Base-by-base conservation (phyloP, 2,797 vertebrate genomes). In the Dromococcyx pavoninus region DNA sequence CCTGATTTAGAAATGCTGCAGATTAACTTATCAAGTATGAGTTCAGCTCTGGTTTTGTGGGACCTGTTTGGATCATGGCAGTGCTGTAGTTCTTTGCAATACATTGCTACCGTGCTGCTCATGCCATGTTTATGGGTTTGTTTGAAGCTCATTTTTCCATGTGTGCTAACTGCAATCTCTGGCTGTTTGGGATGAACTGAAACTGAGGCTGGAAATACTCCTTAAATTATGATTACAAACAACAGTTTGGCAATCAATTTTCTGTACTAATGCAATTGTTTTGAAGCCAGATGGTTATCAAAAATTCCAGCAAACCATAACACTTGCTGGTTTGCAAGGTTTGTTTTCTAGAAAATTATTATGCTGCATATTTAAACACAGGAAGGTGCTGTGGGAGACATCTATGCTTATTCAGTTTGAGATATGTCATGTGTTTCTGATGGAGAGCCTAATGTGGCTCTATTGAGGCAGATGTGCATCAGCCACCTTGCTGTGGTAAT, bases 391-490 rank as follows among this genome's bases (percentile, higher is more conserved):
- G 35, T 32, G 67, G 64, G 39, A 54, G 41, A 30, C 12, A n/a
- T 14, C 16, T 56, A 5, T 1, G 3, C 54, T 57, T 35, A 6
- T 69, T 86, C n/a, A 28, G 37, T 61, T 48, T 44, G 56, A 73
- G 37, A 62, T 5, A 3, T 11, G 28, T 35, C 21, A 1, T 32
- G 3, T 24, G 25, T 37, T 74, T 81, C 48, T 0, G 0, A 8
- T 4, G 33, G 28, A 48, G 35, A 28, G 9, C 22, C 46, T 84
- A 21, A 2, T 0, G 2, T 35, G 54, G 50, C 11, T 1, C 37
- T 70, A 3, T 5, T 57, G 80, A 72, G 72, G 23, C n/a, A 66
- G 71, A 7, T 14, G 57, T 7, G 22, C 48, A 3, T 17, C 13
- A 27, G 23, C 50, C 23, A 8, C 48, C 39, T 56, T 0, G 3